phyloP scores from a whole-genome alignment of 2,797 vertebrate genomes.

The Acanthurus lineatus region DNA sequence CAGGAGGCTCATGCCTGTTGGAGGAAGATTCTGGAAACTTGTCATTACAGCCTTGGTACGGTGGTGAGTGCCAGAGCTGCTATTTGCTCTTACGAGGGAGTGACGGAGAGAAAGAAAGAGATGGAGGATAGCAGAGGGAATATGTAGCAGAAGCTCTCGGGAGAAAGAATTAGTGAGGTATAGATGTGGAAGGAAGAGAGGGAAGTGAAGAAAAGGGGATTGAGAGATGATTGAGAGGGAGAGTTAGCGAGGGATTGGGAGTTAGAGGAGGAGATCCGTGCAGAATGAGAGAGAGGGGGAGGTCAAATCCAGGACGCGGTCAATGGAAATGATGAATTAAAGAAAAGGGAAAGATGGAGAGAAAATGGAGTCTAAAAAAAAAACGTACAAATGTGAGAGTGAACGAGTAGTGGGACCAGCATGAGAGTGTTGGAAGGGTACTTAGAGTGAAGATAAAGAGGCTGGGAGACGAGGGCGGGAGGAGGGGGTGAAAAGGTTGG shows the following conservation, averaged over 20 bases:
- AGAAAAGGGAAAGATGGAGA: slow-evolving; percentile 54
- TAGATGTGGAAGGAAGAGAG: slow-evolving; percentile 45
- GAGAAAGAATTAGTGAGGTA: slow-evolving; percentile 66
- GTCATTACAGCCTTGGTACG: slow-evolving; percentile 65
- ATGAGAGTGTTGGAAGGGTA: slow-evolving; percentile 57
- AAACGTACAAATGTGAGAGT: slow-evolving; percentile 49
- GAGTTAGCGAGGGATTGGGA: slow-evolving; percentile 46
- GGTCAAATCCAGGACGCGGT: slow-evolving; percentile 68
- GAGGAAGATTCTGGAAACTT: slow-evolving; percentile 63
- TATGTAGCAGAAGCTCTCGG: slow-evolving; percentile 53
- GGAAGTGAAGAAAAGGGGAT: slow-evolving; percentile 20
- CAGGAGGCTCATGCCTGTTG: slow-evolving; percentile 41
- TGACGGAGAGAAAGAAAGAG: slow-evolving; percentile 37
- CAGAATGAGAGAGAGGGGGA: slow-evolving; percentile 58
- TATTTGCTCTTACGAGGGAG: slow-evolving; percentile 50
- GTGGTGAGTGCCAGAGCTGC: slow-evolving; percentile 41
- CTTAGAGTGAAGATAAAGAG: slow-evolving; percentile 69
- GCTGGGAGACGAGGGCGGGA: slow-evolving; percentile 51
- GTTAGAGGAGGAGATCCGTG: slow-evolving; percentile 57
- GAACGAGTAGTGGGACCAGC: slow-evolving; percentile 56
- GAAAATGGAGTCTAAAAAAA: slow-evolving; percentile 62
- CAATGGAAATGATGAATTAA: slow-evolving; percentile 78
- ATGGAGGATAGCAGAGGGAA: slow-evolving; percentile 37
- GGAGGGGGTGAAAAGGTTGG: slow-evolving; percentile 62
- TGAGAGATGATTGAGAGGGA: slow-evolving; percentile 68